Base-by-base conservation (phyloP, 2,113 vertebrate species). In the Anolis carolinensis region DNA sequence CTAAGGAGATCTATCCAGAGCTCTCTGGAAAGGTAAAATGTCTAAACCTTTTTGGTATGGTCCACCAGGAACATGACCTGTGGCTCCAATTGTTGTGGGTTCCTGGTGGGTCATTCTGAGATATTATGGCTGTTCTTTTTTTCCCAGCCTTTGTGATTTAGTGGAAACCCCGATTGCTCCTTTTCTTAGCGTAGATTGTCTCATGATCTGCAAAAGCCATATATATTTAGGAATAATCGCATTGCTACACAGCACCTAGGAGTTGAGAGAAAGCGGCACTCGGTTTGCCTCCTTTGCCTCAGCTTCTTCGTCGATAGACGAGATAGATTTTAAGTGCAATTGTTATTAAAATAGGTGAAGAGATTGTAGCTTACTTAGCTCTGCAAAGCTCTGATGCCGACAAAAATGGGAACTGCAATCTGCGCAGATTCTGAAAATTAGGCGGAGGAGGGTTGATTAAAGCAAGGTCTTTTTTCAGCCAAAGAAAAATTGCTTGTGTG, bases 291-390 rank as follows among this genome's bases (percentile, higher is more conserved):
- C 74, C 82, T n/a, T 72, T n/a, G 85, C 79, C 92, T 93, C 93
- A 52, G 18, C 92, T 78, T 34, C 5, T 13, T 65, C 82, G 68
- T 93, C 44, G 23, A 0, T 84, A 73, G 87, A 44, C 67, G 1
- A 76, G 70, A 83, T 95, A 96, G 95, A 36, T 94, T 87, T 92
- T 82, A 97, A 98, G 97, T 97, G 97, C 97, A 97, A 97, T 97
- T 97, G 96, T 93, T 89, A 70, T 92, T 93, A 87, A 86, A 44
- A 92, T 95, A 95, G 95, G 48, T 95, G 95, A 95, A 90, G 90
- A 94, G 93, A 85, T 92, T 94, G 88, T 94, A 95, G 95, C 89
- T 93, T 92, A 74, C 73, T 92, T 93, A 88, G 91, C 92, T 96
- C 95, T 95, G 93, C 94, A 32, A 94, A 94, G 94, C 97, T 97